A percentile compares a stretch with the other conserved stretches of the same genome.
phyloP scores from a whole-genome alignment of 1,140 invertebrate species.

The Dufourea novaeangliae region DNA sequence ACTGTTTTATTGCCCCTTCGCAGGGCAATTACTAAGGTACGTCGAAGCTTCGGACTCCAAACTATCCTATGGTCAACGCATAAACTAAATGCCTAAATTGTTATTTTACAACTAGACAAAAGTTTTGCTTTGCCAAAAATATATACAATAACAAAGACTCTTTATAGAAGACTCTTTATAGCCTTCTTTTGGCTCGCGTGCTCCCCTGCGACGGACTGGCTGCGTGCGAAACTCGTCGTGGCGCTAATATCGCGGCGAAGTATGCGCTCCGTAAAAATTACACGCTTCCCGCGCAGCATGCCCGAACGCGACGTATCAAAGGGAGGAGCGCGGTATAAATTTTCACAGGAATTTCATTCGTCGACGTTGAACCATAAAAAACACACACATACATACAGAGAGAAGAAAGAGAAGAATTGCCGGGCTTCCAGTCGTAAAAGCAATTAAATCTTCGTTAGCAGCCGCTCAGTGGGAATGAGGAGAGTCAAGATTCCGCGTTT shows the following conservation, averaged over 20 bases:
- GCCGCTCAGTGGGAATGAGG: no score
- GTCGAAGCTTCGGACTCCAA: no score
- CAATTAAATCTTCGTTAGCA: constrained; percentile 45
- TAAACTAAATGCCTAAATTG: no score
- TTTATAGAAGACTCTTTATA: no score
- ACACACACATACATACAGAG: no score
- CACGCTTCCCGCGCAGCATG: neutral
- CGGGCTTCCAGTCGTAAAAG: constrained; percentile 9
- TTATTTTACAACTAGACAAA: no score
- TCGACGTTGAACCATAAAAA: neutral
- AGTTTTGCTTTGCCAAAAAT: no score
- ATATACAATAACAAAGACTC: no score
- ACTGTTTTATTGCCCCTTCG: no score
- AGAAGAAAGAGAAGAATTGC: neutral
- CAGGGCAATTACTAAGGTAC: no score
- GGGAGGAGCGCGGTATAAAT: constrained; percentile 43
- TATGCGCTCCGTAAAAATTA: constrained; percentile 40
- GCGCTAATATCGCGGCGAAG: constrained; percentile 40
- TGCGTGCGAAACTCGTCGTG: neutral
- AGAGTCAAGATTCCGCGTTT: constrained; percentile 5
- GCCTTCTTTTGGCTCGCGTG: no score
- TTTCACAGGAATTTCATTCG: constrained; percentile 49
- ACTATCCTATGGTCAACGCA: no score
- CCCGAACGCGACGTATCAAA: constrained; percentile 32
- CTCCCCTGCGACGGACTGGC: constrained; percentile 21